Base-by-base conservation (phyloP, 1,140 invertebrate genomes). In the Hycleus phaleratus region DNA sequence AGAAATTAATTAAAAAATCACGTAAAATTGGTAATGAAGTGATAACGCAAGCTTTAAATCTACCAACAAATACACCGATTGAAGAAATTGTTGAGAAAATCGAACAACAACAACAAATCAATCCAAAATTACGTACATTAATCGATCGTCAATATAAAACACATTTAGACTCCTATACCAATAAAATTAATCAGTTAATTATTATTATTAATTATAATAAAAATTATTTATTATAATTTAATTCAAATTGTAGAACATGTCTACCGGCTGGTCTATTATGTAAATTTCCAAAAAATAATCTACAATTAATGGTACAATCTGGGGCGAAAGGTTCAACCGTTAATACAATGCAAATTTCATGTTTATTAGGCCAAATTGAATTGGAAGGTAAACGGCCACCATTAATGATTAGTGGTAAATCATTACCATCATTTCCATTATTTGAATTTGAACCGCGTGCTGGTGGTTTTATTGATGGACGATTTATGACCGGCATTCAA, bases 341-440 rank as follows among this genome's bases (percentile, higher is more conserved):
- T 0, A 98, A 98, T 72, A 91, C 91, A 67, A 93, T 95, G 88
- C 95, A 99, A 73, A 98, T 99, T 67, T 97, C 95, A 0, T 96
- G 94, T 75, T 77, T 95, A 9, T 78, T 99, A 1, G 97, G 96
- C 7, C 97, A 99, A 78, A 98, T 98, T 71, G 96, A 98, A 73
- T 83, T 99, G 68, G 97, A 99, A 81, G 97, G 97, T 9, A 93
- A 95, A 71, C 79, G 97, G 50, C 95, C 96, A 3, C 95, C 95
- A 0, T 67, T 97, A 8, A 97, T 96, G 88, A 85, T 95, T 56
- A 93, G 89, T 62, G 97, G 95, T 2, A 86, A 89, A 67, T 88
- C 91, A 24, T 74, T 99, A 3, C 97, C 97, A 1, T 95, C 93
- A 67, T 99, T 98, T 73, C 76, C 80, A n/a, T 81, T 87, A 0